Evolutionary conservation across 2,113 vertebrate species (phyloP), one percentile per base, ranked within the genome.

Genomic region (Lasiurus cinereus): DNA sequence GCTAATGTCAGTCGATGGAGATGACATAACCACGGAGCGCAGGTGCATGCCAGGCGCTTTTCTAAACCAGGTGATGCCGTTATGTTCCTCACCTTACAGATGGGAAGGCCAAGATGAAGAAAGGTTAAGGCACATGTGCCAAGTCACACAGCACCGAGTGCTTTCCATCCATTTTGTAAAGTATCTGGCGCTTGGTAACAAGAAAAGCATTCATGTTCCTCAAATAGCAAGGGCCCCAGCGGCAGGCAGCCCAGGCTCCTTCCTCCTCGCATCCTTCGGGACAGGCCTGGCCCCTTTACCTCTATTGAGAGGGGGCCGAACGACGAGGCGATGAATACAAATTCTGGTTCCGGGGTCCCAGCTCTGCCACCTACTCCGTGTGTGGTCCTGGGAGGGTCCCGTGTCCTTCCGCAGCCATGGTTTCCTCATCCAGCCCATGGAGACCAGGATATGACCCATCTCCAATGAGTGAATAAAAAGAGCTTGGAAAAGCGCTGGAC

Each of bases 121-220:
- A 43, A 66, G n/a, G 72, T 5, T 5, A 21, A 74, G 36, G 52
- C 22, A 14, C 18, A 0, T 0, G 16, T 4, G 48, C 54, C 33
- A n/a, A 39, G 46, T 52, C 39, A n/a, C n/a, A n/a, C n/a, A n/a
- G n/a, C n/a, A 12, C 0, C 0, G 50, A 31, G 39, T 0, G 2
- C 4, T 9, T 36, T 43, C 52, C 69, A 29, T 27, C 24, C 36
- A 29, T 1, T 31, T 3, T 22, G 15, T 2, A 6, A 59, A 46
- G 48, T 10, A 7, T 15, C 59, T 3, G 0, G 39, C 24, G 46
- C 69, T n/a, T 24, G 19, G 77, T 18, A 56, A 39, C 39, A 13
- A 88, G 64, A 1, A 16, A 48, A 52, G 46, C 29, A 15, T 13
- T 29, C 6, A 1, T 29, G 70, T 50, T 76, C 21, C 82, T 76